Conservation (phyloP, 2,113 vertebrate genomes). For the Ameiurus melas region DNA sequence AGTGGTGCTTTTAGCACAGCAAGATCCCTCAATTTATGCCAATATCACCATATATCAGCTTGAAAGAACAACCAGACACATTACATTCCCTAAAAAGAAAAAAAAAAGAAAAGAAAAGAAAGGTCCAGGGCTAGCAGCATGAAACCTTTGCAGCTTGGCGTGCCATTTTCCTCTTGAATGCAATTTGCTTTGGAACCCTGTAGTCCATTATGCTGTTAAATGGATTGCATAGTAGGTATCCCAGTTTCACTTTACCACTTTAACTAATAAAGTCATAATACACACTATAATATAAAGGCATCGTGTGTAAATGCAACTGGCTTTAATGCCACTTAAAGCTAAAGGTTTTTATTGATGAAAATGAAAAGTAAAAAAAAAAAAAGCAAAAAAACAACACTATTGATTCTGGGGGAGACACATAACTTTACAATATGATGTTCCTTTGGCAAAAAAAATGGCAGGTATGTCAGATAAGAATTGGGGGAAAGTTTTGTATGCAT, state of each 20-base stretch:
- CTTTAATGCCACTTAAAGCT: conserved; percentile 17
- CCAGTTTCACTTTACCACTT: conserved; percentile 11
- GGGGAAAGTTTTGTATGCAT: background rate
- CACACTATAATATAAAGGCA: background rate
- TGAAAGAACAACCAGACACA: background rate
- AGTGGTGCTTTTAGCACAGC: background rate
- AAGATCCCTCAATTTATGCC: conserved; percentile 10
- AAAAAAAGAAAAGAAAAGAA: background rate
- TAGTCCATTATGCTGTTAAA: conserved; percentile 30
- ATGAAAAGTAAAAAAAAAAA: background rate
- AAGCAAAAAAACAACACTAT: no score
- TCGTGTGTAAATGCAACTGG: background rate
- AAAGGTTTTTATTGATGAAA: background rate
- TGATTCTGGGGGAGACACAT: background rate
- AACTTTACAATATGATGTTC: background rate
- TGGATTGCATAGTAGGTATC: conserved; percentile 13
- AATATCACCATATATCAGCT: background rate
- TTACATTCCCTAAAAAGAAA: background rate
- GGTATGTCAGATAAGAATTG: background rate
- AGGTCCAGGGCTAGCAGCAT: background rate
- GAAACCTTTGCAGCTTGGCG: background rate
- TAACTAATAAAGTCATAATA: background rate
- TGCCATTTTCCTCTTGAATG: background rate
- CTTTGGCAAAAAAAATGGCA: background rate
- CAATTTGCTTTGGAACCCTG: conserved; percentile 9